Conservation (phyloP, 2,797 vertebrate species). For the Psittacula derbiana region DNA sequence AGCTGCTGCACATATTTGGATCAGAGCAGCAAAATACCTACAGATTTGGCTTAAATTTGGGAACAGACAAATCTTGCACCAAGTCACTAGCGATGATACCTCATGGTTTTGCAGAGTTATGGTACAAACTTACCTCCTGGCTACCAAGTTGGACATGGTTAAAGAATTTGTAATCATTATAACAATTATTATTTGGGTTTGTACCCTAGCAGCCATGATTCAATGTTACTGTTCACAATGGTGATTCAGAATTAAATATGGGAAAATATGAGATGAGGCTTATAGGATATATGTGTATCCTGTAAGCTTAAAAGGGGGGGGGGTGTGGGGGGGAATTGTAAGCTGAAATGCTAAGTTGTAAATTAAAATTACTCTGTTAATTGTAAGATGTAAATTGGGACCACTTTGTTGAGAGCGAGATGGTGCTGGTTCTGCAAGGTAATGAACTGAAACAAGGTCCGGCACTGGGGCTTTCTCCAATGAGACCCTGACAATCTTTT, state of each 20-base stretch:
- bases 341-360: neutral
- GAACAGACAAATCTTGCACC: neutral
- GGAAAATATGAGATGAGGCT: neutral
- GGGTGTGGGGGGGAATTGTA: too few species aligned
- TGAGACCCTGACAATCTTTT: neutral
- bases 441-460: neutral
- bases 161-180: neutral
- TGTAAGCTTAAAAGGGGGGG: neutral
- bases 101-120: neutral
- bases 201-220: neutral
- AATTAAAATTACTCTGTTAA: neutral
- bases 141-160: neutral
- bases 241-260: neutral
- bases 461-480: neutral
- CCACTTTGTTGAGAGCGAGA: neutral
- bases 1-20: neutral
- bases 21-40: neutral
- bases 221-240: neutral
- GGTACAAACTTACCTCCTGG: neutral
- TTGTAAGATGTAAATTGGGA: neutral
- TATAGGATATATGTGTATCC: neutral
- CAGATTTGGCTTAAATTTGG: neutral
- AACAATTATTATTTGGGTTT: neutral
- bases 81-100: neutral
- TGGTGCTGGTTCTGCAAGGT: neutral